Conservation (phyloP, 2,888 invertebrate genomes). For the Oscheius sp. region DNA sequence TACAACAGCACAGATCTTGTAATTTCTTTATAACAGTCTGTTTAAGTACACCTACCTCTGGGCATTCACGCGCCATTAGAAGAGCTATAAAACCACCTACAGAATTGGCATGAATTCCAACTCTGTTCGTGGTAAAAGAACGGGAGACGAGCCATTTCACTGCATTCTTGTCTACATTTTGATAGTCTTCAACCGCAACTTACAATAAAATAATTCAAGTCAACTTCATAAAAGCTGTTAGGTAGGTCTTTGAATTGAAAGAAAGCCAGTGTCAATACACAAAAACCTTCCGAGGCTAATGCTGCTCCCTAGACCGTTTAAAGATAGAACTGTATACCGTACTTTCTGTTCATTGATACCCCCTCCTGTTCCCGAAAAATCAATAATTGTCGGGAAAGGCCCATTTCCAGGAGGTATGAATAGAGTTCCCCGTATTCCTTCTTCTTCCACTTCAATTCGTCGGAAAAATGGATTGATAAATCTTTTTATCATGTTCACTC, state of each 20-base stretch:
- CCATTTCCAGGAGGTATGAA: constrained; percentile 6
- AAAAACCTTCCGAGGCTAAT: constrained; percentile 1
- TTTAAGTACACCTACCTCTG: not conserved
- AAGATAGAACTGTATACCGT: too few relatives aligned
- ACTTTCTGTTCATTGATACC: constrained; percentile 21
- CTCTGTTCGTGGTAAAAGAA: not conserved
- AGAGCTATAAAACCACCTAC: constrained; percentile 1
- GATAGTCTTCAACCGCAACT: not conserved
- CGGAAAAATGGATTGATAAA: not conserved
- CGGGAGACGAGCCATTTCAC: not conserved
- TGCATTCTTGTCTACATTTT: not conserved
- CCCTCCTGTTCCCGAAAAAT: constrained; percentile 9
- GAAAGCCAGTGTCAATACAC: constrained; percentile 1
- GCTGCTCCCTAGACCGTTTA: constrained; percentile 9
- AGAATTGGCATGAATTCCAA: constrained; percentile 9
- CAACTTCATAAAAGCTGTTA: not conserved
- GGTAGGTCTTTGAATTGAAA: constrained; percentile 16
- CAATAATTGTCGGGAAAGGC: not conserved
- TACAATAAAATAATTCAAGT: constrained; percentile 8
- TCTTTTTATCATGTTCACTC: constrained; percentile 14
- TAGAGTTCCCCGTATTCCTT: not conserved
- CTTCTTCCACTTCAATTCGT: not conserved
- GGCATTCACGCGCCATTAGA: not conserved
- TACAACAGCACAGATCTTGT: constrained; percentile 2
- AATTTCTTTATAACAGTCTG: not conserved